Conservation (phyloP, 2,113 vertebrate genomes). For the Puma concolor region DNA sequence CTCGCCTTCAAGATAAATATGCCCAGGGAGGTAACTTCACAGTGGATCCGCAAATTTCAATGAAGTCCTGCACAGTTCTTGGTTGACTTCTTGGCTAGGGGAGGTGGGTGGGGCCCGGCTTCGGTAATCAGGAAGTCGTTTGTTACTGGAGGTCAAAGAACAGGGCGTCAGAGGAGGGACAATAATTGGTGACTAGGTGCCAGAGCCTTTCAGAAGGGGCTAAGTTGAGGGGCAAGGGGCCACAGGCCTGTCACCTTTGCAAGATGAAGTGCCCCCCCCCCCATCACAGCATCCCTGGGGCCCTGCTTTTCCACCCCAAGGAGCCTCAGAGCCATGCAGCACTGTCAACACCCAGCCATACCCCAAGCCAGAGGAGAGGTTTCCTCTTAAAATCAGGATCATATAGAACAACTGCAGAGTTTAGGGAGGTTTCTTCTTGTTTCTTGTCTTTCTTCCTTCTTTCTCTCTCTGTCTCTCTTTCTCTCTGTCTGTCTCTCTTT, state of each 20-base stretch:
- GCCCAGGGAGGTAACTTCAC: slow-evolving; percentile 9
- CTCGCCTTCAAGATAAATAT: not conserved
- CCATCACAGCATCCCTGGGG: not conserved
- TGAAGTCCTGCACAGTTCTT: not conserved
- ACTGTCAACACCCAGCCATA: not conserved
- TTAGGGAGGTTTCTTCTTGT: not conserved
- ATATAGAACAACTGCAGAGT: not conserved
- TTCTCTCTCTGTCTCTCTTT: not conserved
- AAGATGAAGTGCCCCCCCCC: not conserved
- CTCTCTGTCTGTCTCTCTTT: not conserved
- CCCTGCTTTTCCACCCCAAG: not conserved
- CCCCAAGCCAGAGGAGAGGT: not conserved
- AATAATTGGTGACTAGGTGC: not conserved
- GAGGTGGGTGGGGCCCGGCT: not conserved
- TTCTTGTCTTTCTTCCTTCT: not conserved
- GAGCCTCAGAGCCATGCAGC: fast-evolving
- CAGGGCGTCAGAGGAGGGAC: not conserved
- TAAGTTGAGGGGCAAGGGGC: not conserved
- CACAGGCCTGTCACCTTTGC: too few relatives aligned
- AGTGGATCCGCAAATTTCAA: not conserved
- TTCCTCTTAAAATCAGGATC: not conserved
- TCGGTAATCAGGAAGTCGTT: slow-evolving; percentile 41
- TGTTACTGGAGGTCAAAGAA: slow-evolving; percentile 34
- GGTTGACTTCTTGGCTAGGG: not conserved
- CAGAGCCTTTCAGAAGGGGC: not conserved